Conservation (phyloP, 2,888 invertebrate genomes). For the Phaedon cochleariae region DNA sequence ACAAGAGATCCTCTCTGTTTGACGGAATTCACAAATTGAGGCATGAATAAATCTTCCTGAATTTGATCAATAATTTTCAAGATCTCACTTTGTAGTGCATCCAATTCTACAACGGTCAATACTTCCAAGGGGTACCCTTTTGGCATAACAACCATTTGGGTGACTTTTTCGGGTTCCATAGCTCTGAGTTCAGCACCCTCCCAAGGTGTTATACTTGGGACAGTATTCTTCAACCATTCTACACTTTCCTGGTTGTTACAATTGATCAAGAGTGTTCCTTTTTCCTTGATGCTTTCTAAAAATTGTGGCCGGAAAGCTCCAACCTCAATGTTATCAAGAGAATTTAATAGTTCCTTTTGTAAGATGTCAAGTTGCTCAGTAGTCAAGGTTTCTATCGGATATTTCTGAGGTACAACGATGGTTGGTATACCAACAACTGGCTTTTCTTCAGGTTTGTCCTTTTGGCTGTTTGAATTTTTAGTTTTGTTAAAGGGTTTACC, state of each 20-base stretch:
- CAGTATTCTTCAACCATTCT: conserved; percentile 24
- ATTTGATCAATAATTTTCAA: conserved; percentile 26
- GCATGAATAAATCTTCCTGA: conserved; percentile 26
- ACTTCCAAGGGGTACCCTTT: conserved; percentile 24
- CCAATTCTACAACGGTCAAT: conserved; percentile 22
- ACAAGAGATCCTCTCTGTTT: conserved; percentile 24
- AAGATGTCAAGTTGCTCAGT: conserved; percentile 25
- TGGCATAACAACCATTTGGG: conserved; percentile 28
- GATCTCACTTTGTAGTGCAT: conserved; percentile 24
- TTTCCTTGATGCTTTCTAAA: conserved; percentile 27
- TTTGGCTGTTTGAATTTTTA: not conserved
- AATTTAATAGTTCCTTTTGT: conserved; percentile 28
- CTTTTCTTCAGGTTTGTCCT: conserved; percentile 6
- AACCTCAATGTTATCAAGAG: conserved; percentile 26
- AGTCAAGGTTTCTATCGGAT: conserved; percentile 23
- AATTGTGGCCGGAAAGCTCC: conserved; percentile 27
- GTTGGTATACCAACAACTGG: conserved; percentile 20
- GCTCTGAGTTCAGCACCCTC: conserved; percentile 28
- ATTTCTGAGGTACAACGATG: conserved; percentile 25
- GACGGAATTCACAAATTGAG: conserved; percentile 27
- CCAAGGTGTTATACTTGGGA: conserved; percentile 24
- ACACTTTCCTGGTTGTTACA: conserved; percentile 28
- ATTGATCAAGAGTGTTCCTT: conserved; percentile 23
- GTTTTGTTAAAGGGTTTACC: not conserved
- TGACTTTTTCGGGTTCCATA: conserved; percentile 22